Evolutionary conservation across 2,797 vertebrate genomes (phyloP).

Genomic region (Falco columbarius): DNA sequence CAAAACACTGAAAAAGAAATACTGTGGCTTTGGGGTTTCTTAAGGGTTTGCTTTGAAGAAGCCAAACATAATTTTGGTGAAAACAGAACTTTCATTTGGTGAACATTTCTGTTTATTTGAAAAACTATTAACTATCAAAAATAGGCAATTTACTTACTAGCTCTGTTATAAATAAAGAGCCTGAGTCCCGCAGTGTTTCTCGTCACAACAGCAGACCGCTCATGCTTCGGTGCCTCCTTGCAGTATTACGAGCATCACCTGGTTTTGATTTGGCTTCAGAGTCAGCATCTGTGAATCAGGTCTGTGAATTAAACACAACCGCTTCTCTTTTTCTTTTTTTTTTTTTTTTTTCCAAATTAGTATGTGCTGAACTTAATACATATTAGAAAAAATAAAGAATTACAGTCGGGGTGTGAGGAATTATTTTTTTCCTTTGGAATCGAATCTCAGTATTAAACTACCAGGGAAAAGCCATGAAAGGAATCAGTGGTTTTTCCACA

Average conservation of each 20-base stretch:
- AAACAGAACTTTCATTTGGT: not conserved
- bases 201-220: not conserved
- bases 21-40: not conserved
- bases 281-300: not conserved
- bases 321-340: not conserved
- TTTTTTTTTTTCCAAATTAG: not conserved
- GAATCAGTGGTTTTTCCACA: constrained; percentile 15
- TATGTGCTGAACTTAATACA: not conserved
- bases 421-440: not conserved
- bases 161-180: not conserved
- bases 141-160: not conserved
- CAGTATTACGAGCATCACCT: not conserved
- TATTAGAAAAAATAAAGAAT: not conserved
- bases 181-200: not conserved
- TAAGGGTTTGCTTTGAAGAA: not conserved
- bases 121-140: not conserved
- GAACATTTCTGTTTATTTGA: not conserved
- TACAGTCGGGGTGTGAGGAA: not conserved
- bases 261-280: not conserved
- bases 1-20: not conserved
- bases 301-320: not conserved
- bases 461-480: not conserved
- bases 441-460: not conserved
- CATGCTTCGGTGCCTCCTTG: not conserved
- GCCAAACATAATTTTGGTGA: not conserved